phyloP scores from a whole-genome alignment of 2,113 vertebrate genomes.

The Aepyceros melampus region DNA sequence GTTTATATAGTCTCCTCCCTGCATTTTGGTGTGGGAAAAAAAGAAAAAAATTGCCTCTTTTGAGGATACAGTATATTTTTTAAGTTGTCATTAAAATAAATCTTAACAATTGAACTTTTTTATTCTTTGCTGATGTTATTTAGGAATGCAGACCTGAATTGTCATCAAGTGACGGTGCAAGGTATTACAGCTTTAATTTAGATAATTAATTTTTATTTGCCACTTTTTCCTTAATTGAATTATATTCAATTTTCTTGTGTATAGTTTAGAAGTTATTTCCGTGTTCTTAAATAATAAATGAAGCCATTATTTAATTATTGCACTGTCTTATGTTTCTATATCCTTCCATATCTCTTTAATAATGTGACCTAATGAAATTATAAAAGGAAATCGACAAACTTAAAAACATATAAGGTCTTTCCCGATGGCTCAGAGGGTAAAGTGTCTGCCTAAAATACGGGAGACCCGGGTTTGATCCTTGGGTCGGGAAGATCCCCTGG shows the following conservation, averaged over 20 bases:
- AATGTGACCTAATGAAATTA: neutral
- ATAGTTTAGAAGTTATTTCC: neutral
- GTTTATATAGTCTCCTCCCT: neutral
- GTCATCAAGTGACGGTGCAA: neutral
- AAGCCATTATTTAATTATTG: neutral
- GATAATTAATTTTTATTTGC: neutral
- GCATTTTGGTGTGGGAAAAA: neutral
- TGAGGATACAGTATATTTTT: neutral
- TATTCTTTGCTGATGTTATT: neutral
- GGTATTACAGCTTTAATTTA: neutral
- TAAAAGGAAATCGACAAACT: neutral
- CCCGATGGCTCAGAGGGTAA: neutral
- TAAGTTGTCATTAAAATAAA: neutral
- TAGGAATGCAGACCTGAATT: neutral
- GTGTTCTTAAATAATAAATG: neutral
- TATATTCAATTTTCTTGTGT: neutral
- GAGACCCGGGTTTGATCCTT: neutral
- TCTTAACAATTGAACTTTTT: neutral
- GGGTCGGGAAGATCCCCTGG: neutral
- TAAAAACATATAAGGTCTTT: neutral
- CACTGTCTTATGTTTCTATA: neutral
- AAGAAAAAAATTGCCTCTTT: neutral
- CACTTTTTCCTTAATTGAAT: neutral
- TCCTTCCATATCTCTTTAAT: neutral
- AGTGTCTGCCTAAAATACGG: accelerated